Evolutionary conservation across 2,797 vertebrate genomes (phyloP).

Genomic region (Alca torda): DNA sequence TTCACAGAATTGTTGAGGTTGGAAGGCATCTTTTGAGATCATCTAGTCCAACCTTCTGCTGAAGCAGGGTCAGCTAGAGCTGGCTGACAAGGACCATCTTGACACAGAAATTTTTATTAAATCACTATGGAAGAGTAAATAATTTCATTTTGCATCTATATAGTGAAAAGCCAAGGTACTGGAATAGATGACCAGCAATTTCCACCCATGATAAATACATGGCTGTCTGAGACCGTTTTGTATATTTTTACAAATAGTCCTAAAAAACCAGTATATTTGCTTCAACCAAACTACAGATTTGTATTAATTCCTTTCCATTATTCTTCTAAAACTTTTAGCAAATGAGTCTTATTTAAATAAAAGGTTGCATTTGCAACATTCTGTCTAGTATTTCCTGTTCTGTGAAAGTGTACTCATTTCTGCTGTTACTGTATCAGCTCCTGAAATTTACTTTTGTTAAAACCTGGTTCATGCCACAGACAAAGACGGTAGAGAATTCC

Average conservation of each 20-base stretch:
- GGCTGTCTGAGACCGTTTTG: background rate
- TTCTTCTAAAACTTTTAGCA: background rate
- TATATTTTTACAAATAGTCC: background rate
- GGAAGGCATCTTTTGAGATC: background rate
- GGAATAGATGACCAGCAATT: background rate
- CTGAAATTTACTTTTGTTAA: background rate
- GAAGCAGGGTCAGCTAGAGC: background rate
- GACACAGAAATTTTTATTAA: background rate
- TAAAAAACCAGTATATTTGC: background rate
- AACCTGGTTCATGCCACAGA: background rate
- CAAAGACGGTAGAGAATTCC: background rate
- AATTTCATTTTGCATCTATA: background rate
- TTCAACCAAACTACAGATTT: background rate
- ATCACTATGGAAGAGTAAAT: background rate
- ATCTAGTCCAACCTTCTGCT: background rate
- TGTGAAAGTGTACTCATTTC: background rate
- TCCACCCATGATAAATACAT: background rate
- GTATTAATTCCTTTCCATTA: background rate
- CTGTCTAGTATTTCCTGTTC: background rate
- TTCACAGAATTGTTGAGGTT: background rate
- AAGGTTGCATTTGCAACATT: background rate
- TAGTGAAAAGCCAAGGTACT: background rate
- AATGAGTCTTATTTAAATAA: background rate
- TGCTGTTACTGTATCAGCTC: background rate
- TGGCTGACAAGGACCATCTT: background rate